These are phyloP conservation scores for Murina feae DNA, from an alignment of 2,113 vertebrate species.

Conservation along the genomic window DNA sequence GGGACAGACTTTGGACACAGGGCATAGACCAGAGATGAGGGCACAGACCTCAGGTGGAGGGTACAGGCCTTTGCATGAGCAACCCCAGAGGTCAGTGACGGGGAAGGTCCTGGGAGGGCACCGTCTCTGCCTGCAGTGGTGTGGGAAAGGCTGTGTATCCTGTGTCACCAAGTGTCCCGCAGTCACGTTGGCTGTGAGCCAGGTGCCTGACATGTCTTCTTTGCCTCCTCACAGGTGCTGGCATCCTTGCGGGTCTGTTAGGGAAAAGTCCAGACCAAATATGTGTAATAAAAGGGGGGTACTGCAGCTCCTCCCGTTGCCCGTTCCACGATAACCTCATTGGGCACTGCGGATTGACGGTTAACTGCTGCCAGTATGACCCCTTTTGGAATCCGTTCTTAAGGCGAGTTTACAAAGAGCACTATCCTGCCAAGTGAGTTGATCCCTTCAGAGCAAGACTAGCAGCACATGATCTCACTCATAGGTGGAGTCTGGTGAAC, in stretches of 20 bases:
- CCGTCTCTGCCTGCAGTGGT: fast-evolving
- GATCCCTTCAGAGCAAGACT: too few relatives aligned
- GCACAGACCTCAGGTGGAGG: neutral
- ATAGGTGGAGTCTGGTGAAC: too few relatives aligned
- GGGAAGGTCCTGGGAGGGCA: too few relatives aligned
- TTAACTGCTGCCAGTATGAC: too few relatives aligned
- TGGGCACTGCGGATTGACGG: too few relatives aligned
- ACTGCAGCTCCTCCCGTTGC: neutral
- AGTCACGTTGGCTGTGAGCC: too few relatives aligned
- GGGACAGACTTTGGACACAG: too few relatives aligned
- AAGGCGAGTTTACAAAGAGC: neutral
- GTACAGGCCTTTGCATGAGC: neutral
- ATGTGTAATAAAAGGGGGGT: neutral
- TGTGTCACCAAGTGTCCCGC: neutral
- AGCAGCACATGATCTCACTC: too few relatives aligned
- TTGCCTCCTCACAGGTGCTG: neutral
- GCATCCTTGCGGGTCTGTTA: neutral
- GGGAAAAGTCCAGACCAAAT: neutral
- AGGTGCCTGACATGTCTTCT: too few relatives aligned
- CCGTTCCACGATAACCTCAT: too few relatives aligned
- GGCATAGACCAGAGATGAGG: too few relatives aligned
- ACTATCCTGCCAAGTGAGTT: too few relatives aligned
- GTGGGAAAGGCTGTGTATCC: neutral
- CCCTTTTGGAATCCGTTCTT: neutral
- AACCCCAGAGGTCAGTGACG: neutral